These are phyloP conservation scores for Diarsia dahlii DNA, from an alignment of 2,888 invertebrate species.

Conservation along the genomic window DNA sequence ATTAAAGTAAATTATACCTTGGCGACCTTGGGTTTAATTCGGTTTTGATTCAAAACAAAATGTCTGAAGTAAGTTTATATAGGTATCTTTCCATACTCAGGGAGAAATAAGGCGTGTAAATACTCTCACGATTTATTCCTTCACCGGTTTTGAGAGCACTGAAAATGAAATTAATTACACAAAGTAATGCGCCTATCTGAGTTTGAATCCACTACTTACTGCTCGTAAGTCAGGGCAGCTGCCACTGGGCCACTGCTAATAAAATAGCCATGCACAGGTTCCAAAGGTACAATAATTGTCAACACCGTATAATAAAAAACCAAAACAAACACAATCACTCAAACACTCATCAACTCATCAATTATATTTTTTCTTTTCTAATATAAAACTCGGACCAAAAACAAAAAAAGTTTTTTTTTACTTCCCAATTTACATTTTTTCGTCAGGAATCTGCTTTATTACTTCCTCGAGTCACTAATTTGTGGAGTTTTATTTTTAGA, in stretches of 20 bases:
- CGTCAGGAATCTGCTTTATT: conserved; percentile 8
- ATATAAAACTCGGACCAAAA: conserved; percentile 29
- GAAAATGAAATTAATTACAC: too few species aligned
- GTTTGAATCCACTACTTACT: too few species aligned
- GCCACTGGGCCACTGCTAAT: neutral
- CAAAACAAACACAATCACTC: conserved; percentile 11
- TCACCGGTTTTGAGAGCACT: too few species aligned
- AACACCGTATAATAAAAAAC: neutral
- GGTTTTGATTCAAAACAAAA: conserved; percentile 13
- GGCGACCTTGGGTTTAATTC: conserved; percentile 7
- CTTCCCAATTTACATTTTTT: conserved; percentile 19
- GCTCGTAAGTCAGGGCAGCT: too few species aligned
- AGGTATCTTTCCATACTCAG: neutral
- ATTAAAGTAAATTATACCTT: neutral
- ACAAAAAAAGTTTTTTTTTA: conserved; percentile 37
- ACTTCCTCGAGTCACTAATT: conserved; percentile 40
- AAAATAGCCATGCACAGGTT: neutral
- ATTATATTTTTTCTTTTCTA: conserved; percentile 30
- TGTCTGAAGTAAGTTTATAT: neutral
- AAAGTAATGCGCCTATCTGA: too few species aligned
- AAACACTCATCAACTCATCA: conserved; percentile 23
- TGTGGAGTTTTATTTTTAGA: conserved; percentile 31
- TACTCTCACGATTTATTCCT: too few species aligned
- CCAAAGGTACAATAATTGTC: neutral
- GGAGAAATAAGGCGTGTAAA: neutral